These are phyloP conservation scores for Esox masquinongy DNA, from an alignment of 2,797 vertebrate species.

Conservation along the genomic window DNA sequence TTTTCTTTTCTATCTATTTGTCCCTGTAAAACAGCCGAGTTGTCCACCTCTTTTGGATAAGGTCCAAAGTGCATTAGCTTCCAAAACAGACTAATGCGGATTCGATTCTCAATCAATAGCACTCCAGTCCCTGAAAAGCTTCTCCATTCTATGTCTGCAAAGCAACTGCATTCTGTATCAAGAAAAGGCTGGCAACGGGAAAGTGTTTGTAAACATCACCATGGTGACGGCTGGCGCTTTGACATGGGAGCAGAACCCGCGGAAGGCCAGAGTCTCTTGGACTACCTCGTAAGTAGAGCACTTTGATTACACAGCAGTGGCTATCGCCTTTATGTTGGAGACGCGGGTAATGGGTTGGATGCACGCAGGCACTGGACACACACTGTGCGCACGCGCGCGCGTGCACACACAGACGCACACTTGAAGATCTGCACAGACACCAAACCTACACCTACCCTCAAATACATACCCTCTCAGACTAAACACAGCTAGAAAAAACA, in stretches of 20 bases:
- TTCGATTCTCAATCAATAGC: constrained; percentile 80
- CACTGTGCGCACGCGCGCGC: neutral
- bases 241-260: constrained; percentile 52
- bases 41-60: constrained; percentile 58
- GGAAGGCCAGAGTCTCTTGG: constrained; percentile 22
- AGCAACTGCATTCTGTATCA: constrained; percentile 31
- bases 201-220: constrained; percentile 73
- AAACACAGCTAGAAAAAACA: constrained; percentile 34
- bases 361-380: neutral
- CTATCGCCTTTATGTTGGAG: constrained; percentile 5
- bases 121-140: constrained; percentile 59
- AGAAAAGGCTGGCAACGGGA: constrained; percentile 41
- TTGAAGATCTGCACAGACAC: constrained; percentile 9
- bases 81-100: constrained; percentile 62
- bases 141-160: constrained; percentile 28
- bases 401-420: neutral
- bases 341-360: neutral
- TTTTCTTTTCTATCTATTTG: constrained; percentile 38
- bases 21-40: constrained; percentile 42
- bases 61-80: constrained; percentile 77
- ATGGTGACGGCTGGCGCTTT: constrained; percentile 65
- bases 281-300: constrained; percentile 18
- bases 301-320: constrained; percentile 3
- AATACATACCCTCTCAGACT: neutral
- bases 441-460: neutral